Base-by-base conservation (phyloP, 2,888 invertebrate genomes). In the Myopa tessellatipennis region DNA sequence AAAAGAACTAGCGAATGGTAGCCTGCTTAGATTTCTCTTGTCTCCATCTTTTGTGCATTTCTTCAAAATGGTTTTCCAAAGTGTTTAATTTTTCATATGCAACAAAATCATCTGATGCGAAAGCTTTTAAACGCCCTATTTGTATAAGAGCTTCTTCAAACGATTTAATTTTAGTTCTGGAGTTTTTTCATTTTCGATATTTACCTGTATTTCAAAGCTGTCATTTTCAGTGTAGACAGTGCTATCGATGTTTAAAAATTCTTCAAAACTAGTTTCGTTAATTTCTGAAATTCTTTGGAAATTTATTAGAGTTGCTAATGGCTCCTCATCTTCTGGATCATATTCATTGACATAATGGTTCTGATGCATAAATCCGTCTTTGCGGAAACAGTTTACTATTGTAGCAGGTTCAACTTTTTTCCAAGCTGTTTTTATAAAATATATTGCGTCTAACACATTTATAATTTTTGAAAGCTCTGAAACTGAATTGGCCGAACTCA, bases 1-100 rank as follows among this genome's bases (percentile, higher is more conserved):
- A 26, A 26, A 26, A 26, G 26, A 26, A 26, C 26, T 26, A 2
- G 26, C 26, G 26, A 26, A 26, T 26, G 1, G 26, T 26, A 26
- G 26, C 26, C 26, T 26, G 26, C 26, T 26, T 26, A 26, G 2
- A 26, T 26, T 26, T 26, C 26, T 26, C 26, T 26, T 26, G 26
- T 26, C 26, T 26, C 26, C 26, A 26, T 26, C 26, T 26, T 26
- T 26, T 26, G 26, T 26, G 26, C 26, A 26, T 26, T 26, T 67
- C 72, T 36, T 78, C 1, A 34, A 18, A 34, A 50, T 90, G 98
- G 98, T 98, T 99, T 85, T 99, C 99, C 91, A 99, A 96, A 91
- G 10, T 55, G 10, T 55, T 55, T 55, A 55, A 55, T 10, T 55
- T 10, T 55, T 55, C 55, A 55, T 14, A 55, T 55, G 55, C 55